Evolutionary conservation across 1,140 invertebrate genomes (phyloP), one percentile per base, ranked within the genome.

Genomic region (Grapholita molesta): DNA sequence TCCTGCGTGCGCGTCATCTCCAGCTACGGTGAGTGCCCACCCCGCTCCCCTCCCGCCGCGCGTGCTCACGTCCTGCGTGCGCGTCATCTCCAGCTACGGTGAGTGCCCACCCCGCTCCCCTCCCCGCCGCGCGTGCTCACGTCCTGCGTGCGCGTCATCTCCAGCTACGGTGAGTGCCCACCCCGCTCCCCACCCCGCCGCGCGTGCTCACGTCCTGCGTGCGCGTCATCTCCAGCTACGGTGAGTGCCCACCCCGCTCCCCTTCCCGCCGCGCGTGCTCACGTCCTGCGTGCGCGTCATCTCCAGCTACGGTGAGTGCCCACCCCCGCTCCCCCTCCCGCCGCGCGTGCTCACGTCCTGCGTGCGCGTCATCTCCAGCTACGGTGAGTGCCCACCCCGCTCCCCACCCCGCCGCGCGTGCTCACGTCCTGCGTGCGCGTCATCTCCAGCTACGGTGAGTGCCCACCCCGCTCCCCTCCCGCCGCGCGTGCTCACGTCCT

Each of bases 131-230:
- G 97, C 0, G 96, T 99, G 70, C 95, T 99, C 77, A 96, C 96
- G 74, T 98, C 97, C 75, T 99, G 98, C 90, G 97, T 99, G 73
- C 93, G 97, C 79, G 96, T 98, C 33, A 98, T 99, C n/a, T n/a
- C 78, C 98, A 91, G 97, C 3, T 98, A 97, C 92, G 28, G 28
- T n/a, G n/a, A n/a, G n/a, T n/a, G n/a, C n/a, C n/a, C n/a, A n/a
- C n/a, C n/a, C n/a, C n/a, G n/a, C n/a, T n/a, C n/a, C n/a, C n/a
- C n/a, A n/a, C n/a, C n/a, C n/a, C n/a, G n/a, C n/a, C n/a, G n/a
- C n/a, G n/a, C n/a, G n/a, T n/a, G n/a, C n/a, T n/a, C n/a, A n/a
- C n/a, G n/a, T n/a, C n/a, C n/a, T n/a, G n/a, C n/a, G n/a, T n/a
- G n/a, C n/a, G n/a, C n/a, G n/a, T n/a, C n/a, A n/a, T 99, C 15